Conservation (phyloP, 2,113 vertebrate species). For the Clarias gariepinus region DNA sequence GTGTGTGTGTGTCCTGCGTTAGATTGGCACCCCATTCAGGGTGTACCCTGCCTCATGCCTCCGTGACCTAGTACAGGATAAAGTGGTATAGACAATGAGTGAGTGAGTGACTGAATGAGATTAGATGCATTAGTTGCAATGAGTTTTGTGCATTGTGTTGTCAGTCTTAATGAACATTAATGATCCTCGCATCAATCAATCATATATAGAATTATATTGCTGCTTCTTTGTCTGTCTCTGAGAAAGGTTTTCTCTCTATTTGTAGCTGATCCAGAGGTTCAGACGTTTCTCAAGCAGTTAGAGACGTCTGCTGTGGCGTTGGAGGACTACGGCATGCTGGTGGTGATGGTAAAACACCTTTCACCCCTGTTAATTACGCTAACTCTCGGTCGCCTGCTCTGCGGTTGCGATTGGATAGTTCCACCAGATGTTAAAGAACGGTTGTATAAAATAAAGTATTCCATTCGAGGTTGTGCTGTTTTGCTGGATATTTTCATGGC, state of each 20-base stretch:
- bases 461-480: too few species aligned
- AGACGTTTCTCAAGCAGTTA: slow-evolving; percentile 83
- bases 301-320: slow-evolving; percentile 79
- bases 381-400: too few species aligned
- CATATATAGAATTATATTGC: neutral
- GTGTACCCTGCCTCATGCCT: too few species aligned
- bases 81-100: too few species aligned
- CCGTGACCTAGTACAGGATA: too few species aligned
- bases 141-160: neutral
- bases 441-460: too few species aligned
- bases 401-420: too few species aligned
- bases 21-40: too few species aligned
- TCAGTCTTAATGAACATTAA: neutral
- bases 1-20: too few species aligned
- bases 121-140: neutral
- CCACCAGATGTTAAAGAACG: too few species aligned
- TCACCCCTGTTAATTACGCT: too few species aligned
- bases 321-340: slow-evolving; percentile 86
- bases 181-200: neutral
- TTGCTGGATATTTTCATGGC: too few species aligned
- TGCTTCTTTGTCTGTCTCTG: neutral
- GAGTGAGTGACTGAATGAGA: neutral
- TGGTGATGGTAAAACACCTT: slow-evolving; percentile 91
- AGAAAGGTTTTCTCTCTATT: neutral
- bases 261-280: slow-evolving; percentile 76